These are phyloP conservation scores for Stramonita haemastoma DNA, from an alignment of 2,888 invertebrate species.

Conservation along the genomic window DNA sequence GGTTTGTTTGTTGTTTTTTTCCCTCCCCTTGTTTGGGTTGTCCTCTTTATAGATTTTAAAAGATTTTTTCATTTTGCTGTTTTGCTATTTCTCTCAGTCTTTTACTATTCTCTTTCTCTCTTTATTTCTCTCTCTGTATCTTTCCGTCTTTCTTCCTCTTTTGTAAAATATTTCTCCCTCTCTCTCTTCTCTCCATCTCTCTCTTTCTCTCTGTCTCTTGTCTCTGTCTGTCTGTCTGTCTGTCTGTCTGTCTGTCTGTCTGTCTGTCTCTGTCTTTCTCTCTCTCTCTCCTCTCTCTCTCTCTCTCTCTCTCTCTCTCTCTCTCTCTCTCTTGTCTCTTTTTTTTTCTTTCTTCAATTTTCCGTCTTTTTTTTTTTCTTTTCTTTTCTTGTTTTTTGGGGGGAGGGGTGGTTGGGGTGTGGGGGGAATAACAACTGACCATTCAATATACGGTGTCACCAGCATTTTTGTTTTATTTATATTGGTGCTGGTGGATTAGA, in stretches of 20 bases:
- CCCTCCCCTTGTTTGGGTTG: too few species aligned
- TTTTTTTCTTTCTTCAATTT: too few species aligned
- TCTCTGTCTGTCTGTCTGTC: neutral
- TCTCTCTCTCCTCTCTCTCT: neutral
- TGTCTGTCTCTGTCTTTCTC: neutral
- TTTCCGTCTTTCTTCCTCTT: neutral
- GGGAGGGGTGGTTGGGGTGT: too few species aligned
- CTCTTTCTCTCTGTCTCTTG: neutral
- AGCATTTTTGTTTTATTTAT: too few species aligned
- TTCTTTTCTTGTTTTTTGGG: too few species aligned
- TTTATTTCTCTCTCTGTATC: neutral
- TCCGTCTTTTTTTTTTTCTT: too few species aligned
- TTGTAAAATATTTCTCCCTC: neutral
- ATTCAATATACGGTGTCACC: too few species aligned
- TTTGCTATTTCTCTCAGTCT: neutral
- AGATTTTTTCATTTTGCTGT: neutral
- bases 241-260: neutral
- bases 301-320: neutral
- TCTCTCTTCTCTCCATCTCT: neutral
- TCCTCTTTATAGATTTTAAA: too few species aligned
- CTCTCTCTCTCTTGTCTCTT: neutral
- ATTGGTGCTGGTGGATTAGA: too few species aligned
- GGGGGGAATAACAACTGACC: too few species aligned
- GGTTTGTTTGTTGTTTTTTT: too few species aligned
- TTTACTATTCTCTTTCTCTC: neutral